Base-by-base conservation (phyloP, 2,888 invertebrate genomes). In the Polylopha cassiicola region DNA sequence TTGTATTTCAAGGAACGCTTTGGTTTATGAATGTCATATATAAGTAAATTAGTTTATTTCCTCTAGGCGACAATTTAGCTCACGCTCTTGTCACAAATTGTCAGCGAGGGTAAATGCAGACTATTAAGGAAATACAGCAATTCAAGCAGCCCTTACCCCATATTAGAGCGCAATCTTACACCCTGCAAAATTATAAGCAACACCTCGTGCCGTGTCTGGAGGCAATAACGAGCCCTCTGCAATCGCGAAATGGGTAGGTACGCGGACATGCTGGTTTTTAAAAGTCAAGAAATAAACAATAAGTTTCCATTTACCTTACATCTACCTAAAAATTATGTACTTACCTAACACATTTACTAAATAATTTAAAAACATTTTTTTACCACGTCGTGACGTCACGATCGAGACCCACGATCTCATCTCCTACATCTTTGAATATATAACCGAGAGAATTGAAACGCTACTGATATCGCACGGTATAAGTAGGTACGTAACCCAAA, bases 111-210 rank as follows among this genome's bases (percentile, higher is more conserved):
- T 84, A 84, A 84, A 80, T 81, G 81, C 73, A 78, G 78, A 80
- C 80, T 84, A 84, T 84, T 84, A 84, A 76, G 84, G 84, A 84
- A 84, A 84, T 84, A 85, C 84, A 82, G 79, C 81, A 81, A 82
- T 84, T 80, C 81, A 66, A 72, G 58, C 73, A 73, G 71, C 76
- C 77, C 81, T 82, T 81, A 81, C 79, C 81, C 78, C 65, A 74
- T 65, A 84, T 85, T 82, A 84, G 72, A 48, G 77, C 72, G 80
- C 78, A 85, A 84, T 85, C 84, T 81, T 75, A 75, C 65, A n/a
- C 60, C 62, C 74, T 67, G 69, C 67, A 51, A 84, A 85, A 82
- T 85, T 85, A 84, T 81, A 80, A 84, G 77, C 75, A 80, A 82
- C 80, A 82, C 84, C 80, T 81, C 58, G 61, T 84, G 66, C 51